phyloP scores from a whole-genome alignment of 1,140 invertebrate genomes.

The Carcinoscorpius rotundicauda region DNA sequence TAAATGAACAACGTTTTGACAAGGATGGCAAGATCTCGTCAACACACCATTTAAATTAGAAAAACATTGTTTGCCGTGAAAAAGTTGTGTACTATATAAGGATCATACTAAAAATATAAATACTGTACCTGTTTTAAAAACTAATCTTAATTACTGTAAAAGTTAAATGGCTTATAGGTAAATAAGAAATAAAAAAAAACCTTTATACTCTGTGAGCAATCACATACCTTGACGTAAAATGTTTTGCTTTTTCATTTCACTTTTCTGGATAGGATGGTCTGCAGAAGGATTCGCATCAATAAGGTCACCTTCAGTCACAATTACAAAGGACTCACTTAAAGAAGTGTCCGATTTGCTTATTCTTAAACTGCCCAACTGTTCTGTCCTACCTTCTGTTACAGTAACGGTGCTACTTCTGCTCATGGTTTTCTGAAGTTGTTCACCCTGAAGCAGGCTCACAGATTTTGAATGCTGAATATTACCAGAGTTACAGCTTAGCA shows the following conservation, averaged over 20 bases:
- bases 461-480: too few species aligned
- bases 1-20: too few species aligned
- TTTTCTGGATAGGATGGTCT: conserved; percentile 2
- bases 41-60: too few species aligned
- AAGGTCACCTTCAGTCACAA: conserved; percentile 49
- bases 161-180: neutral
- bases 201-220: too few species aligned
- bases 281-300: conserved; percentile 24
- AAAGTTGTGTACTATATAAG: too few species aligned
- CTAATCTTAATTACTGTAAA: neutral
- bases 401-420: conserved; percentile 19
- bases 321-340: conserved; percentile 77
- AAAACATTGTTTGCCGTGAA: too few species aligned
- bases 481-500: too few species aligned
- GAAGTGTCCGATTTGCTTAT: conserved; percentile 78
- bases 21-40: too few species aligned
- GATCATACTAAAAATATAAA: neutral
- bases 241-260: conserved; percentile 19
- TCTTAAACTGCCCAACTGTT: conserved; percentile 24
- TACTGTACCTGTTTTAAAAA: neutral
- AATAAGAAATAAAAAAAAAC: neutral
- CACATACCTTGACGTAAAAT: conserved; percentile 15
- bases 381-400: conserved; percentile 3
- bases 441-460: too few species aligned
- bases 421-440: conserved; percentile 1